phyloP scores from a whole-genome alignment of 2,797 vertebrate genomes.

The Pangasius macronema region DNA sequence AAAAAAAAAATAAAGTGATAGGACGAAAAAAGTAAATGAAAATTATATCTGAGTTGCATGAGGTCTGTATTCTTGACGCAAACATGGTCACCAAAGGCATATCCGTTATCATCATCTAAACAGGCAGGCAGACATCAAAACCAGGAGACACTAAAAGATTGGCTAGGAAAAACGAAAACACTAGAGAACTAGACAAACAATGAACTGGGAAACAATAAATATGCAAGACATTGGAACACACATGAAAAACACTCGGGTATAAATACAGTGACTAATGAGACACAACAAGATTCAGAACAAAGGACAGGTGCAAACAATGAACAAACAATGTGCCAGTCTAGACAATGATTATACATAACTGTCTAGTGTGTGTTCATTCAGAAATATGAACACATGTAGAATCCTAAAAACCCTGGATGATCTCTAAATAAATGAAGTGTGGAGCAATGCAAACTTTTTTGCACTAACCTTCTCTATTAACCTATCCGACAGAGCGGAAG shows the following conservation, averaged over 20 bases:
- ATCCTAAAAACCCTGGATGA: neutral
- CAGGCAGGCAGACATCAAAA: neutral
- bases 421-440: neutral
- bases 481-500: neutral
- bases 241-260: slow-evolving; percentile 5
- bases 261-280: slow-evolving; percentile 23
- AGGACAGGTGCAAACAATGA: slow-evolving; percentile 10
- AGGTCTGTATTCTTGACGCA: neutral
- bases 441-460: neutral
- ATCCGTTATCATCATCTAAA: slow-evolving; percentile 11
- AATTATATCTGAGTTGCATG: neutral
- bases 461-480: slow-evolving; percentile 14
- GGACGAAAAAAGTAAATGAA: neutral
- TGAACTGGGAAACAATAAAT: slow-evolving; percentile 10
- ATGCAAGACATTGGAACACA: slow-evolving; percentile 4
- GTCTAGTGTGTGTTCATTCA: neutral
- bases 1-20: too few species aligned
- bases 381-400: neutral
- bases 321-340: slow-evolving; percentile 12
- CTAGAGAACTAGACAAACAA: neutral
- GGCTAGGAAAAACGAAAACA: neutral
- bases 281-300: slow-evolving; percentile 25
- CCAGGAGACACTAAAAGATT: neutral
- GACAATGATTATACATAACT: slow-evolving; percentile 13
- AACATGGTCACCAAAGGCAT: neutral